phyloP scores from a whole-genome alignment of 2,113 vertebrate genomes.

The Nematolebias whitei region DNA sequence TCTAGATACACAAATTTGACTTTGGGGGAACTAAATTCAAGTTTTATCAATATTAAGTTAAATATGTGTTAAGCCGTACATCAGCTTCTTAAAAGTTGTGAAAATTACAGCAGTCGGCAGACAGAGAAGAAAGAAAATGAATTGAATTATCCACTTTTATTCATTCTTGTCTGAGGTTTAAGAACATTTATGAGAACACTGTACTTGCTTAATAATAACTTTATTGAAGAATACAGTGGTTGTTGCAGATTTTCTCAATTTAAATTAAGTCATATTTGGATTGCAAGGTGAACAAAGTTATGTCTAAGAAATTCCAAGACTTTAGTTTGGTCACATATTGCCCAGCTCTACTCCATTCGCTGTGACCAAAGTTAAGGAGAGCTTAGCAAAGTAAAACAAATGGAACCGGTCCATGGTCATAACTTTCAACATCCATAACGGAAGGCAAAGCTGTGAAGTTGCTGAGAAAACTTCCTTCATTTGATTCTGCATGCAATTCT shows the following conservation, averaged over 20 bases:
- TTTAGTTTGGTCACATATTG: conserved; percentile 31
- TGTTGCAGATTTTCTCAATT: conserved; percentile 14
- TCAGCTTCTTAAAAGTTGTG: no score
- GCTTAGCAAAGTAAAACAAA: conserved; percentile 52
- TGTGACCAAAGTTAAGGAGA: conserved; percentile 37
- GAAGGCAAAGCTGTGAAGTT: conserved; percentile 46
- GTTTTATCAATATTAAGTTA: no score
- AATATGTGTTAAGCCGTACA: no score
- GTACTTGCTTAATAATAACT: not conserved
- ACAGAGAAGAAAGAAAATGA: no score
- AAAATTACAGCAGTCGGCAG: no score
- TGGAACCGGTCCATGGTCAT: conserved; percentile 60
- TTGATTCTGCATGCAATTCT: conserved; percentile 71
- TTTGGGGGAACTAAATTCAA: no score
- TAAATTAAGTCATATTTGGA: conserved; percentile 11
- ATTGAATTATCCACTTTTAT: no score
- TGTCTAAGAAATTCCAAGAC: conserved; percentile 2
- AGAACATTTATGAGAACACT: not conserved
- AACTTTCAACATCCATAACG: conserved; percentile 39
- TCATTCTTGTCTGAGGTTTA: no score
- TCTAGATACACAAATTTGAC: no score
- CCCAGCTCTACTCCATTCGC: conserved; percentile 45
- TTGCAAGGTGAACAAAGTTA: conserved; percentile 1
- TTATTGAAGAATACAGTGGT: conserved; percentile 5
- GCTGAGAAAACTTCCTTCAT: conserved; percentile 46